These are phyloP conservation scores for Xiphias gladius DNA, from an alignment of 2,113 vertebrate species.

Conservation along the genomic window DNA sequence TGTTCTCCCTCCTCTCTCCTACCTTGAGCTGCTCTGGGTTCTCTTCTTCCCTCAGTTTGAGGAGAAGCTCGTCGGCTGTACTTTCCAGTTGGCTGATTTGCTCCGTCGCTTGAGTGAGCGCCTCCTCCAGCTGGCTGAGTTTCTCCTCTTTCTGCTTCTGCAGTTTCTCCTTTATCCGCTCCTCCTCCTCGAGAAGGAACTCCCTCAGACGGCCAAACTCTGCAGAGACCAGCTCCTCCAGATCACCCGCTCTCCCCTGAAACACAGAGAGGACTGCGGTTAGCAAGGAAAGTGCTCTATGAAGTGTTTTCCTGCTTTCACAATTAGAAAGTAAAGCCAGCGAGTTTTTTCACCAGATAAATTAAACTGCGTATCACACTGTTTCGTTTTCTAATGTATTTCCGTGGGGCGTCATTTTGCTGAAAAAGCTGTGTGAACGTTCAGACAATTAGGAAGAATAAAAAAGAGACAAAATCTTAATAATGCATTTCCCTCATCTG, in stretches of 20 bases:
- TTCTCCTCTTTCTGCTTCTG: conserved; percentile 77
- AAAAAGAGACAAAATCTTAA: too few relatives aligned
- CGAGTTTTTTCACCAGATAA: too few relatives aligned
- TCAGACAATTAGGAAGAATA: background rate
- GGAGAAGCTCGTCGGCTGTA: conserved; percentile 56
- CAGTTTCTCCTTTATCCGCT: conserved; percentile 71
- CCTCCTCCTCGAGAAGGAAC: conserved; percentile 77
- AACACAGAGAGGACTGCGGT: background rate
- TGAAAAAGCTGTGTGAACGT: background rate
- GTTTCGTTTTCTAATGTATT: too few relatives aligned
- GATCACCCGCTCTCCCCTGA: conserved; percentile 71
- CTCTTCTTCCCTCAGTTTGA: conserved; percentile 77
- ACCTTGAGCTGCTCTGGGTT: conserved; percentile 81
- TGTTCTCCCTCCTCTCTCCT: background rate
- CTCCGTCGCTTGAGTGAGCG: conserved; percentile 70
- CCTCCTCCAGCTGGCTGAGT: conserved; percentile 74
- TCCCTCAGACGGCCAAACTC: conserved; percentile 76
- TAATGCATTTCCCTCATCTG: too few relatives aligned
- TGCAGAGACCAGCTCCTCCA: conserved; percentile 74
- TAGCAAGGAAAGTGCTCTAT: background rate
- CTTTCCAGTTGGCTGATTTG: conserved; percentile 77
- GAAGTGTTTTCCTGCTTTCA: background rate
- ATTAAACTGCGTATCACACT: too few relatives aligned
- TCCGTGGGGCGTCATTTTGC: too few relatives aligned
- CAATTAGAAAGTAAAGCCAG: background rate